Percentiles rank a stretch among this genome's conserved stretches.
phyloP scores from a whole-genome alignment of 2,888 invertebrate genomes.

The Machimus rusticus region DNA sequence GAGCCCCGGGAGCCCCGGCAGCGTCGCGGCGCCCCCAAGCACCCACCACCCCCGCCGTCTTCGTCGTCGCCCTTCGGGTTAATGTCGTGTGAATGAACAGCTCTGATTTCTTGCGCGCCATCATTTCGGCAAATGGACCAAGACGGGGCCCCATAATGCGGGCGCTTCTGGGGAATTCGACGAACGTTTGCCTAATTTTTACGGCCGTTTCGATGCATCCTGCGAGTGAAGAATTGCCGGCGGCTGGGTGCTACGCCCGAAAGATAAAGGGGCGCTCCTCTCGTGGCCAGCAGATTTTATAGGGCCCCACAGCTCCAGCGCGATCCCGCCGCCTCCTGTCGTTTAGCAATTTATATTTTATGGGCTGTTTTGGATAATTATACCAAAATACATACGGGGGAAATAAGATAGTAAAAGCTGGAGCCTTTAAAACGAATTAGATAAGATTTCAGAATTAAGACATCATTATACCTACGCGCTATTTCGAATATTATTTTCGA shows the following conservation, averaged over 20 bases:
- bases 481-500: not conserved
- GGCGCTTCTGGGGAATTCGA: not conserved
- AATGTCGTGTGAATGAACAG: slow-evolving; percentile 39
- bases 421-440: not conserved
- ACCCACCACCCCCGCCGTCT: not conserved
- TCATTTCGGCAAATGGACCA: not conserved
- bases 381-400: not conserved
- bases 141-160: not conserved
- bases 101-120: not conserved
- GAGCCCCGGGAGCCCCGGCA: not conserved
- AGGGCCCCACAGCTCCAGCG: not conserved
- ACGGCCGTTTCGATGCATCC: not conserved
- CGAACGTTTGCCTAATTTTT: not conserved
- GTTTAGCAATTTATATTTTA: not conserved
- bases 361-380: not conserved
- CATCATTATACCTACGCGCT: not conserved
- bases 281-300: not conserved
- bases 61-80: not conserved
- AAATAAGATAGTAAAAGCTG: not conserved
- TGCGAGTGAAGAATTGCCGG: not conserved
- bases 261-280: not conserved
- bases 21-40: not conserved
- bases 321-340: not conserved
- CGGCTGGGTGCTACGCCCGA: not conserved
- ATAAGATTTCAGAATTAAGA: not conserved